Base-by-base conservation (phyloP, 2,113 vertebrate species). In the Scatophagus argus region DNA sequence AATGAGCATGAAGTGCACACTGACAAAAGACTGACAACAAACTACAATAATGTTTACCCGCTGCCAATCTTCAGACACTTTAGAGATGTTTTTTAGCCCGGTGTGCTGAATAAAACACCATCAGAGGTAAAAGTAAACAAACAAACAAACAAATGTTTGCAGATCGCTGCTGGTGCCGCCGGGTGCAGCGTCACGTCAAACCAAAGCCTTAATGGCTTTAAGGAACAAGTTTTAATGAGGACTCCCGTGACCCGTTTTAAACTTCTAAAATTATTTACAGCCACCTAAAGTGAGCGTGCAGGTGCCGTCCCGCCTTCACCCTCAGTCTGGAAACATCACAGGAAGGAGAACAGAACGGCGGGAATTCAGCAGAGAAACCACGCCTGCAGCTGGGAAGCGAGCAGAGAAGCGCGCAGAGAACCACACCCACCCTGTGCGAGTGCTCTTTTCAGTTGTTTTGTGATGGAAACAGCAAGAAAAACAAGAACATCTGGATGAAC, bases 191-290 rank as follows among this genome's bases (percentile, higher is more conserved):
- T 9, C 65, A 32, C 2, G 73, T 72, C 60, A 60, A 78, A 60
- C 25, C 36, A 9, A 66, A 78, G 10, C 58, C 61, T 77, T 52
- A 8, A 49, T 38, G 41, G 69, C 60, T 81, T 32, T 34, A 27
- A 32, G 52, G 49, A 68, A 25, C 32, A 6, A 77, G 29, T 73
- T 72, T 64, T 74, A 90, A 89, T 72, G 74, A 71, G 79, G 71
- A 77, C 78, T 63, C 64, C 65, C 27, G 67, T 63, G 75, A 70
- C 80, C 43, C 0, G 17, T 63, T 76, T 74, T 70, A 60, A 85
- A 83, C 56, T 76, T 47, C 25, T 44, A 38, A 69, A 74, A 47
- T 34, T 69, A 67, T 73, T 73, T 58, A 49, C 43, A 21, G 25
- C 27, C 9, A 13, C 64, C 41, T 60, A 9, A 74, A 76, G 13